Base-by-base conservation (phyloP, 2,888 invertebrate genomes). In the Thereva unica region DNA sequence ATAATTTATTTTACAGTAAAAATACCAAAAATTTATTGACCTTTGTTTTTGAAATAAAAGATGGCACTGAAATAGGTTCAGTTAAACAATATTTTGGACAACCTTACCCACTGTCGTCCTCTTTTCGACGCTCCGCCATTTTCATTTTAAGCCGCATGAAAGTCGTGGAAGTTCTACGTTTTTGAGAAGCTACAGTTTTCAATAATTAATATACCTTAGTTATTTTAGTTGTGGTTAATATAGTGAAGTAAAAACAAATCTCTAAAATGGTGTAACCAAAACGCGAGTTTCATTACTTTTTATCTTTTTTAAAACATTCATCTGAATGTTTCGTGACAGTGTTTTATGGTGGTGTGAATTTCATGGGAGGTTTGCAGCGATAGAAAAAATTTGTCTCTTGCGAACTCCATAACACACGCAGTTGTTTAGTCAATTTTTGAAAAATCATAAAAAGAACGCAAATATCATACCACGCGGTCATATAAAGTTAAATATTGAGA, bases 121-220 rank as follows among this genome's bases (percentile, higher is more conserved):
- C 40, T 49, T 64, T 64, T 44, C 59, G 69, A 71, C 71, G 71
- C 71, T 68, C 68, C 71, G 71, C 71, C 71, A 71, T 71, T 71
- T 71, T 71, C 54, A 63, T 68, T 56, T 59, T 50, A 53, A 68
- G 69, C 70, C 69, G 70, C 70, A 69, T 69, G 70, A 70, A 69
- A 42, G 67, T 64, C 64, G 53, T 35, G 12, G 53, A 41, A 45
- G 56, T 56, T 49, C 45, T 41, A 35, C 44, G 40, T 50, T 64
- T 64, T 7, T 10, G 41, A 45, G 42, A n/a, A 37, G 34, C 37
- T 53, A 34, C 10, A 41, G 50, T 42, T 42, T 63, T 52, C 10
- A 63, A 52, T 5, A 61, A 40, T 40, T 40, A 42, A 35, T 63
- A 52, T 63, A 10, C 8, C 34, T 52, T 52, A n/a, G 9, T 47